phyloP scores from a whole-genome alignment of 2,888 invertebrate genomes.

The Achlya flavicornis region DNA sequence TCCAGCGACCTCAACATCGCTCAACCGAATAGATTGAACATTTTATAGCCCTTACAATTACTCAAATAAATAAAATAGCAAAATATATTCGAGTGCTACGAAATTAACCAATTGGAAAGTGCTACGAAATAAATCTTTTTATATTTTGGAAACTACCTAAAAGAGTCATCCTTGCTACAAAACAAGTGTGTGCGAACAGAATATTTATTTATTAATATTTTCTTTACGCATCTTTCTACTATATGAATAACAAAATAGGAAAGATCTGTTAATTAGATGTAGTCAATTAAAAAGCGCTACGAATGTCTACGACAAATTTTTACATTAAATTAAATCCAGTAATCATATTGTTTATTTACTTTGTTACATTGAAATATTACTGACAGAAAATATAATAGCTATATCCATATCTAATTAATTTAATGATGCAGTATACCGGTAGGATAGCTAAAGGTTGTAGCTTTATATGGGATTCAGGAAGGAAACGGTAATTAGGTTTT shows the following conservation, averaged over 20 bases:
- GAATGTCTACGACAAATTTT: background rate
- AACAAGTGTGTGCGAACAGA: no score
- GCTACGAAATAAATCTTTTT: background rate
- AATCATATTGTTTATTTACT: no score
- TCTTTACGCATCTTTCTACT: no score
- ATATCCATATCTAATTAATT: background rate
- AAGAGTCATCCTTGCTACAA: no score
- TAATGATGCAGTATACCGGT: background rate
- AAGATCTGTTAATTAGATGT: background rate
- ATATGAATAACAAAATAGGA: no score
- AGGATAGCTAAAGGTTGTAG: background rate
- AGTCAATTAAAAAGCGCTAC: background rate
- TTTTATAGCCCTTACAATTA: constrained; percentile 11
- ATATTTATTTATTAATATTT: no score
- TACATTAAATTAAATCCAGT: no score
- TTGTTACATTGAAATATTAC: no score
- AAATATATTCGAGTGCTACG: background rate
- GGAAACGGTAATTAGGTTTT: background rate
- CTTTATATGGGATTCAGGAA: background rate
- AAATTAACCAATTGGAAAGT: background rate
- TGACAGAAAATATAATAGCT: background rate
- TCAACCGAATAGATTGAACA: constrained; percentile 45
- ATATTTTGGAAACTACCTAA: background rate
- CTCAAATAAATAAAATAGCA: background rate
- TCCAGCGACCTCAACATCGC: constrained; percentile 39